Conservation (phyloP, 2,888 invertebrate genomes). For the Megamerina dolium region DNA sequence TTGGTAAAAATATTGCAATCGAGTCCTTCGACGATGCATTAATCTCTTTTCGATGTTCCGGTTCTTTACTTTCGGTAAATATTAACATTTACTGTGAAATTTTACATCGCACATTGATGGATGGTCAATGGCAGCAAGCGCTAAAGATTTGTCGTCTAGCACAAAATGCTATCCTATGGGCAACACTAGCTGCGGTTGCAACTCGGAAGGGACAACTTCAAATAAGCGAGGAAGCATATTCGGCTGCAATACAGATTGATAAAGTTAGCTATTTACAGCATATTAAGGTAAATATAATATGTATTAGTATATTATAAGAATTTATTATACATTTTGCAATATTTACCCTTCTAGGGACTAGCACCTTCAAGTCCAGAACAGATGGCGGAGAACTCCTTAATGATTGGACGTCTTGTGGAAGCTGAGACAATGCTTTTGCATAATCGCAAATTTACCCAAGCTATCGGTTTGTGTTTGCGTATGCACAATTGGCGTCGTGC, state of each 20-base stretch:
- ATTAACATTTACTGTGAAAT: constrained; percentile 48
- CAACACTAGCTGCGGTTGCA: constrained; percentile 86
- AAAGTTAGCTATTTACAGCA: constrained; percentile 82
- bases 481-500: constrained; percentile 48
- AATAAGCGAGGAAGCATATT: constrained; percentile 92
- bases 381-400: constrained; percentile 48
- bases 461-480: constrained; percentile 40
- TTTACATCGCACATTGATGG: constrained; percentile 65
- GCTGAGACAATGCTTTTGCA: constrained; percentile 49
- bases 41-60: constrained; percentile 79
- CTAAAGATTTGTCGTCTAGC: constrained; percentile 63
- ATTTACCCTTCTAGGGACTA: constrained; percentile 16
- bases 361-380: constrained; percentile 44
- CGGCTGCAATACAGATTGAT: constrained; percentile 78
- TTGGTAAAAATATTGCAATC: constrained; percentile 79
- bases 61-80: constrained; percentile 62
- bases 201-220: constrained; percentile 78
- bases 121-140: constrained; percentile 79
- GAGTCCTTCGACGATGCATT: constrained; percentile 78
- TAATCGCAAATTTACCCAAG: constrained; percentile 41
- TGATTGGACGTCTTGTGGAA: constrained; percentile 45
- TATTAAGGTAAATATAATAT: constrained; percentile 57
- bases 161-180: constrained; percentile 73
- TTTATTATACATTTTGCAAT: background rate
- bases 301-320: background rate